Evolutionary conservation across 2,113 vertebrate genomes (phyloP).

Genomic region (Scomber japonicus): DNA sequence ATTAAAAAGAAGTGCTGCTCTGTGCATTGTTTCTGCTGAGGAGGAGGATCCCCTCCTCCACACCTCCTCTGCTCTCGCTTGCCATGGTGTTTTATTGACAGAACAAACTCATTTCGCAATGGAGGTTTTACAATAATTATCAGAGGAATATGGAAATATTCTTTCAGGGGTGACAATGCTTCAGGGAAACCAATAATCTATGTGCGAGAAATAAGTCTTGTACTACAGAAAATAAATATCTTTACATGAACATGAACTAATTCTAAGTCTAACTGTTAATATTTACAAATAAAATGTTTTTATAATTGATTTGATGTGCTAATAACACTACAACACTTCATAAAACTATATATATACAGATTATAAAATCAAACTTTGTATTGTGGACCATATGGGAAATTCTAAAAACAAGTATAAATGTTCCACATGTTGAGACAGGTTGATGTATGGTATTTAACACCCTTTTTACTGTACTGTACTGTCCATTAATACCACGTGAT

Average conservation of each 20-base stretch:
- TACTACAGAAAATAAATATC: constrained; percentile 11
- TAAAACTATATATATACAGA: too few species aligned
- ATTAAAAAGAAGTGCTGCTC: constrained; percentile 80
- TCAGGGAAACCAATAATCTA: background rate
- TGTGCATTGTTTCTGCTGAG: constrained; percentile 68
- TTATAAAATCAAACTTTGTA: too few species aligned
- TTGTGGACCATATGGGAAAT: too few species aligned
- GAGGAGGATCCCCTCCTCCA: constrained; percentile 46
- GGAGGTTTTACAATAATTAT: constrained; percentile 52
- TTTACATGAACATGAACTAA: background rate
- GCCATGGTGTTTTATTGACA: constrained; percentile 63
- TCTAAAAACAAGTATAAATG: too few species aligned
- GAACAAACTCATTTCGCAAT: constrained; percentile 57
- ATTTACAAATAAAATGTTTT: background rate
- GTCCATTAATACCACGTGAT: too few species aligned
- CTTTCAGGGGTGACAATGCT: background rate
- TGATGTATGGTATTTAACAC: too few species aligned
- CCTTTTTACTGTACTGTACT: too few species aligned
- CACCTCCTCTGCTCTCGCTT: constrained; percentile 33
- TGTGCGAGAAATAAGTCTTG: constrained; percentile 1
- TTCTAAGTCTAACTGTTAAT: constrained; percentile 15
- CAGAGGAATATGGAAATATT: constrained; percentile 38
- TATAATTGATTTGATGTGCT: background rate
- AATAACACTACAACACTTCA: background rate
- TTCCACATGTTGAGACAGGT: too few species aligned